These are phyloP conservation scores for Oreochromis mossambicus DNA, from an alignment of 2,797 vertebrate genomes.

Conservation along the genomic window DNA sequence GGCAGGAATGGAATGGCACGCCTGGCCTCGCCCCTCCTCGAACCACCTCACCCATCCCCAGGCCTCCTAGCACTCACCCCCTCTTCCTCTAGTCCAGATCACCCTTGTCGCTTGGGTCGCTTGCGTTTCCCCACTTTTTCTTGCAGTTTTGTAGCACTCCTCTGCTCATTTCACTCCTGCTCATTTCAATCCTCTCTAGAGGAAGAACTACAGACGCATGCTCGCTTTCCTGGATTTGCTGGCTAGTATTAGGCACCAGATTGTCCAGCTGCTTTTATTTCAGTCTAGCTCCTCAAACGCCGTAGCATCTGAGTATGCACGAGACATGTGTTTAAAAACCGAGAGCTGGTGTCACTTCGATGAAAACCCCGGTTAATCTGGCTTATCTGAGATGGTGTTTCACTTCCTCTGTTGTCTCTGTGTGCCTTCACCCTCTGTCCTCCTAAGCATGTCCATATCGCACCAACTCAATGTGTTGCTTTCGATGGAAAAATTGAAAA, in stretches of 20 bases:
- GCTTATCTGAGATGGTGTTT: background rate
- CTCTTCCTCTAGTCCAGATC: background rate
- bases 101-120: background rate
- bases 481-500: conserved; percentile 24
- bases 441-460: background rate
- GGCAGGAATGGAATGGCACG: conserved; percentile 71
- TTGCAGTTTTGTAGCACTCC: background rate
- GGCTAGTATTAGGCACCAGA: background rate
- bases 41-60: conserved; percentile 7
- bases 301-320: background rate
- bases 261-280: background rate
- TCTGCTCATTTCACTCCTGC: background rate
- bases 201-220: background rate
- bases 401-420: background rate
- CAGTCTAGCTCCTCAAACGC: background rate
- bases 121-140: background rate
- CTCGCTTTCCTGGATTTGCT: background rate
- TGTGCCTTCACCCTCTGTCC: background rate
- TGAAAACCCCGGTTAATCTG: background rate
- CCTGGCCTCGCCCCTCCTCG: conserved; percentile 49
- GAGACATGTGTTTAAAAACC: background rate
- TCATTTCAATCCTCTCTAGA: background rate
- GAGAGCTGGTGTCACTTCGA: background rate
- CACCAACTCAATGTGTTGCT: background rate
- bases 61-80: conserved; percentile 2